phyloP scores from a whole-genome alignment of 2,113 vertebrate species.

The Hemibates koningsi region DNA sequence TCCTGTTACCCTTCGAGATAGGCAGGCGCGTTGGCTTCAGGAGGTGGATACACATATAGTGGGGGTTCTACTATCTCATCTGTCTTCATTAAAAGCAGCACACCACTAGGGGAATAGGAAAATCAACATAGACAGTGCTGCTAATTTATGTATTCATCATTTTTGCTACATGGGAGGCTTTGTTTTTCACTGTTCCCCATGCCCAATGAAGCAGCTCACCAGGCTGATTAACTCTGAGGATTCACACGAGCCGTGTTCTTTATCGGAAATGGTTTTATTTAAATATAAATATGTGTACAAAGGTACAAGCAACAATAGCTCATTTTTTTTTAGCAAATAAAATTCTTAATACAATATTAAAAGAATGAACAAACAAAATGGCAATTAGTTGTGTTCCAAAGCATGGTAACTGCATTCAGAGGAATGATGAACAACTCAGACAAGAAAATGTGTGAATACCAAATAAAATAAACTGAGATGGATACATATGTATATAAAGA shows the following conservation, averaged over 20 bases:
- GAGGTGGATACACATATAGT: conserved; percentile 51
- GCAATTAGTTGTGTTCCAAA: conserved; percentile 66
- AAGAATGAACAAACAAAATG: conserved; percentile 63
- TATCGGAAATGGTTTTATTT: conserved; percentile 82
- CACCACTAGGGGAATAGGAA: conserved; percentile 58
- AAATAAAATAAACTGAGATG: conserved; percentile 62
- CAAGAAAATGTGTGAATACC: conserved; percentile 43
- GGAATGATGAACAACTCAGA: conserved; percentile 63
- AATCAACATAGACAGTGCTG: conserved; percentile 68
- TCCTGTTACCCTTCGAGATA: conserved; percentile 50
- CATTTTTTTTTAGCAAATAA: conserved; percentile 71
- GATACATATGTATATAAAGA: conserved; percentile 75
- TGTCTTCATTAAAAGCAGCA: conserved; percentile 70
- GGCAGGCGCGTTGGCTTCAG: conserved; percentile 29
- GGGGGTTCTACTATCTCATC: conserved; percentile 61
- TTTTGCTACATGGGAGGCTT: conserved; percentile 50
- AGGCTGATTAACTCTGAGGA: conserved; percentile 5
- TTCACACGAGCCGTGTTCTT: conserved; percentile 31
- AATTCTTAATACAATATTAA: conserved; percentile 73
- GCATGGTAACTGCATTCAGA: conserved; percentile 55
- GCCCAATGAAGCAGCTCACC: background rate
- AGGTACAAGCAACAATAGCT: conserved; percentile 79
- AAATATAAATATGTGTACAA: conserved; percentile 87
- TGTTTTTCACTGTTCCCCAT: conserved; percentile 49
- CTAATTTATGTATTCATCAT: conserved; percentile 73